Conservation (phyloP, 1,140 invertebrate species). For the Trichomalopsis sarcophagae region DNA sequence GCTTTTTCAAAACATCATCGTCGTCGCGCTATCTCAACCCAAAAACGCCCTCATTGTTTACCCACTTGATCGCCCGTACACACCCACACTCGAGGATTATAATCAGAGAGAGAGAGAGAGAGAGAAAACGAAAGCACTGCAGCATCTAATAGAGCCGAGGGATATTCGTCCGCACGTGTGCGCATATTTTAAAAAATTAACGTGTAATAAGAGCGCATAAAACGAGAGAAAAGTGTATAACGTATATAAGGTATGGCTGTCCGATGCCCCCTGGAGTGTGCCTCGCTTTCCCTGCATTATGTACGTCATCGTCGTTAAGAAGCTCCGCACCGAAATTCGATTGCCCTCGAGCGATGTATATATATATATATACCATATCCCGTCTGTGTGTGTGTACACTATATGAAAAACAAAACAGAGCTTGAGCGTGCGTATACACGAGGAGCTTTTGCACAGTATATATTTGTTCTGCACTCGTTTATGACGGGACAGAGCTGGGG, state of each 20-base stretch:
- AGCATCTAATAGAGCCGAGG: slow-evolving; percentile 72
- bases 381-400: no score
- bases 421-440: no score
- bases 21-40: no score
- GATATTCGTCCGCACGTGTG: slow-evolving; percentile 69
- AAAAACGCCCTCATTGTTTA: neutral
- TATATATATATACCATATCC: no score
- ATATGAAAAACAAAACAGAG: no score
- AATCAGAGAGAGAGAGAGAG: neutral
- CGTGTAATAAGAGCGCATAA: neutral
- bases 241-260: no score
- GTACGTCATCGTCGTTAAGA: neutral
- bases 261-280: no score
- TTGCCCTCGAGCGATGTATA: neutral
- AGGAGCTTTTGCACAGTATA: slow-evolving; percentile 46
- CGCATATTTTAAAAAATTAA: slow-evolving; percentile 71
- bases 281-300: neutral
- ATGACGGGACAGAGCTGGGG: neutral
- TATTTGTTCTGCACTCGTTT: slow-evolving; percentile 36
- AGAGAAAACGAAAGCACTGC: neutral
- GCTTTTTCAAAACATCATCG: no score
- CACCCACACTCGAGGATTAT: neutral
- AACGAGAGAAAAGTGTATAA: neutral
- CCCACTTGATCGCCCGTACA: neutral
- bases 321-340: neutral